Evolutionary conservation across 2,797 vertebrate species (phyloP).

Genomic region (Argyrosomus regius): DNA sequence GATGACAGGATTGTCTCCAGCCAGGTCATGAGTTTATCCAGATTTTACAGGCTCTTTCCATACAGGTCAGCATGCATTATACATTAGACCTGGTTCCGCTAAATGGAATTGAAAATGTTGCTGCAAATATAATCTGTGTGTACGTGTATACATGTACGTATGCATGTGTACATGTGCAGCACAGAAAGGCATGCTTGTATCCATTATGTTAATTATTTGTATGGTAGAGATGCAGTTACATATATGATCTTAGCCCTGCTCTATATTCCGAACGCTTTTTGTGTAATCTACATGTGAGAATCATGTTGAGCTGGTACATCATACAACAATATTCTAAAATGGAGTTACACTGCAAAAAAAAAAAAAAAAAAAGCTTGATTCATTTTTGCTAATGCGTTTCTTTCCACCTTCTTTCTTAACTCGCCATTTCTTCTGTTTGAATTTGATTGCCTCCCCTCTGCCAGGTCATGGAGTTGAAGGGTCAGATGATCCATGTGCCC

Average conservation of each 20-base stretch:
- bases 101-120: neutral
- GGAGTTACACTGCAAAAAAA: too few relatives aligned
- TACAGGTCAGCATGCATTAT: conserved; percentile 20
- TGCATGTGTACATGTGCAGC: neutral
- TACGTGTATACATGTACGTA: neutral
- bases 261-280: neutral
- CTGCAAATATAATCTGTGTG: neutral
- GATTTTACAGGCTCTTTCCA: conserved; percentile 11
- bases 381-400: neutral
- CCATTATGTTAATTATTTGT: conserved; percentile 1
- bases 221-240: too few relatives aligned
- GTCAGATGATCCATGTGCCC: conserved; percentile 98
- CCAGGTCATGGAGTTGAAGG: conserved; percentile 99
- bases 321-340: too few relatives aligned
- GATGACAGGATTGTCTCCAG: conserved; percentile 27
- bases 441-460: conserved; percentile 1
- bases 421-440: neutral
- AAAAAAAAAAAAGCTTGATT: neutral
- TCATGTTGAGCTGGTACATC: neutral
- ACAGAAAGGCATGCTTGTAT: neutral
- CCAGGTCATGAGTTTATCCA: conserved; percentile 21
- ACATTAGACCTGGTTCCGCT: neutral
- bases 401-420: neutral
- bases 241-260: neutral
- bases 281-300: neutral